Conservation (phyloP, 2,888 invertebrate genomes). For the Tetanocera ferruginea region DNA sequence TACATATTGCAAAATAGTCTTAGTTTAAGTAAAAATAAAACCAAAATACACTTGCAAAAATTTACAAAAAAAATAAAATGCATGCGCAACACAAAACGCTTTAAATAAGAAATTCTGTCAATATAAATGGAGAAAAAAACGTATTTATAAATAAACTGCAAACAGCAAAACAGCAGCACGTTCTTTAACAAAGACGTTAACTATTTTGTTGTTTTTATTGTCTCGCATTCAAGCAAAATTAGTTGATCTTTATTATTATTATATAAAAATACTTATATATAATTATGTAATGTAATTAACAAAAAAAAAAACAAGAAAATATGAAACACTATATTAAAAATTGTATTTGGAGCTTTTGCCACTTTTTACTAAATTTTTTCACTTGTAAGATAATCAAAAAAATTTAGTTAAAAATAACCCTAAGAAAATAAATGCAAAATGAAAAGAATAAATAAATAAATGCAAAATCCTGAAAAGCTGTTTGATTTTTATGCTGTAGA, state of each 20-base stretch:
- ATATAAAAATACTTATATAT: conserved; percentile 36
- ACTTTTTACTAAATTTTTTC: conserved; percentile 49
- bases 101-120: conserved; percentile 13
- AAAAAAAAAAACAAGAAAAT: not conserved
- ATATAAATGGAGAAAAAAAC: not conserved
- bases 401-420: conserved; percentile 25
- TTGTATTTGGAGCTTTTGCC: conserved; percentile 52
- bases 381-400: conserved; percentile 33
- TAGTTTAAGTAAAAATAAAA: conserved; percentile 7
- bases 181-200: not conserved
- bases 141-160: not conserved
- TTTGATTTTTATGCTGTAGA: no score
- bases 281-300: conserved; percentile 20
- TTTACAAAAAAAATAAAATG: not conserved
- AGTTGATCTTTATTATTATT: not conserved
- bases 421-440: conserved; percentile 19
- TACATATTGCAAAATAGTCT: not conserved
- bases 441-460: not conserved
- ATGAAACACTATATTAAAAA: conserved; percentile 12
- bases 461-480: not conserved
- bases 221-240: conserved; percentile 9
- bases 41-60: not conserved
- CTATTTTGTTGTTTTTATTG: conserved; percentile 13
- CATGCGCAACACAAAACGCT: not conserved
- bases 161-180: not conserved